A percentile compares a stretch with the other conserved stretches of the same genome.
These are phyloP conservation scores for Tridacna gigas DNA, from an alignment of 2,888 invertebrate species.

Conservation along the genomic window DNA sequence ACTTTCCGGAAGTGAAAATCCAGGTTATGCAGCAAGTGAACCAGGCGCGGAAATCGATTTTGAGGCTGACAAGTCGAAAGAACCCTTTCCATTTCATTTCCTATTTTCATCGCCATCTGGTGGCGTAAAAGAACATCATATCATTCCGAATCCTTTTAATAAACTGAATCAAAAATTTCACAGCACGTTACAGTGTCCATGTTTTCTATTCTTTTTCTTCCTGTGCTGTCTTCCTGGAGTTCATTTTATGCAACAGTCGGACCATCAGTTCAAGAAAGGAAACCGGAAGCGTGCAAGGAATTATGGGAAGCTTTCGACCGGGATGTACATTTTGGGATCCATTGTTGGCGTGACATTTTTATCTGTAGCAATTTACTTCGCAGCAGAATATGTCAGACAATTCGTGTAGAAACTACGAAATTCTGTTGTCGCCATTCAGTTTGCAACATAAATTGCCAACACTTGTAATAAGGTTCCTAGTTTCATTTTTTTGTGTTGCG, in stretches of 20 bases:
- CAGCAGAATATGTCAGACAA: slow-evolving; percentile 64
- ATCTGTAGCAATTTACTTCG: slow-evolving; percentile 61
- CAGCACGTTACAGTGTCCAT: slow-evolving; percentile 71
- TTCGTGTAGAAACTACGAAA: slow-evolving; percentile 19
- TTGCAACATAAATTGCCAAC: background rate
- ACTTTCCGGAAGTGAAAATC: slow-evolving; percentile 43
- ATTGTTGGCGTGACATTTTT: slow-evolving; percentile 64
- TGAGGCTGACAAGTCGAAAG: slow-evolving; percentile 39
- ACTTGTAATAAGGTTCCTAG: too few species aligned
- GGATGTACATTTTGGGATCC: slow-evolving; percentile 66
- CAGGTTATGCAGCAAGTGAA: slow-evolving; percentile 51
- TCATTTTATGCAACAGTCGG: slow-evolving; percentile 70
- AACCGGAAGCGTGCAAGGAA: slow-evolving; percentile 57
- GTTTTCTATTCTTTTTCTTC: slow-evolving; percentile 75
- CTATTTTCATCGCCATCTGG: slow-evolving; percentile 39
- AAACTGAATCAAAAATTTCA: slow-evolving; percentile 71
- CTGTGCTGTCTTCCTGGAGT: slow-evolving; percentile 74
- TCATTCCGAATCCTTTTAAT: slow-evolving; percentile 71
- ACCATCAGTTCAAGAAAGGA: slow-evolving; percentile 69
- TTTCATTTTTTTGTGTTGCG: too few species aligned
- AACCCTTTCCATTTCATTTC: slow-evolving; percentile 57
- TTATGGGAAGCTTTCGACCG: slow-evolving; percentile 63
- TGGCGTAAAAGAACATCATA: slow-evolving; percentile 52
- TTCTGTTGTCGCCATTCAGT: background rate
- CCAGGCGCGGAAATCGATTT: slow-evolving; percentile 41